Base-by-base conservation (phyloP, 2,113 vertebrate species). In the Ariopsis seemanni region DNA sequence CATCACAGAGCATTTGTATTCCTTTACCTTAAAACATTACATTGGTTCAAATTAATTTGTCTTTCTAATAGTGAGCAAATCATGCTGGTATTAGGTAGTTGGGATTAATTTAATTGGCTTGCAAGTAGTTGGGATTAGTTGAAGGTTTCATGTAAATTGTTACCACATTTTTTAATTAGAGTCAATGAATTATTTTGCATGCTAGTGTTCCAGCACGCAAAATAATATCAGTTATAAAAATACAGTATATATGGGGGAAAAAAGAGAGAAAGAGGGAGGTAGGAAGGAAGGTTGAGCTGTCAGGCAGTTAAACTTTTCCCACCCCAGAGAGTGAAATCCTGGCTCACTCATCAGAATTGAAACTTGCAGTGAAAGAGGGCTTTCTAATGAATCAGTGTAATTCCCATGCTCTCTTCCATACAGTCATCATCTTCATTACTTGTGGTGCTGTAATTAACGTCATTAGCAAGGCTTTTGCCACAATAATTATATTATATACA, bases 291-390 rank as follows among this genome's bases (percentile, higher is more conserved):
- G 20, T 11, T 20, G 89, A 79, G 85, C 85, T 84, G 92, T 93
- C 85, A 92, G 90, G 93, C 93, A 94, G 92, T 92, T 78, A 82
- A 92, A 89, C 90, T 89, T 71, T 87, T 84, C 82, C 90, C 72
- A 90, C 91, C 92, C 89, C 83, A 88, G 79, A 87, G 65, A 88
- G 62, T 62, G 27, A 83, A 84, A 81, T 90, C 74, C 81, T 72
- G n/a, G n/a, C 69, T 60, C 62, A 84, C 42, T 85, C 62, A 78
- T 75, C 74, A 79, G 53, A 81, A 18, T 65, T 75, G 60, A 20
- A 57, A 71, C 84, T 67, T 79, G 81, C 50, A 79, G 67, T 88
- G 74, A 48, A 72, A 82, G 53, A 87, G 58, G 9, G 53, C 52
- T 84, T 80, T 81, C 75, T 57, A 77, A 17, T 53, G 22, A 20